A percentile compares a stretch with the other conserved stretches of the same genome.
These are phyloP conservation scores for Melangyna quadrimaculata DNA, from an alignment of 2,888 invertebrate species.

Conservation along the genomic window DNA sequence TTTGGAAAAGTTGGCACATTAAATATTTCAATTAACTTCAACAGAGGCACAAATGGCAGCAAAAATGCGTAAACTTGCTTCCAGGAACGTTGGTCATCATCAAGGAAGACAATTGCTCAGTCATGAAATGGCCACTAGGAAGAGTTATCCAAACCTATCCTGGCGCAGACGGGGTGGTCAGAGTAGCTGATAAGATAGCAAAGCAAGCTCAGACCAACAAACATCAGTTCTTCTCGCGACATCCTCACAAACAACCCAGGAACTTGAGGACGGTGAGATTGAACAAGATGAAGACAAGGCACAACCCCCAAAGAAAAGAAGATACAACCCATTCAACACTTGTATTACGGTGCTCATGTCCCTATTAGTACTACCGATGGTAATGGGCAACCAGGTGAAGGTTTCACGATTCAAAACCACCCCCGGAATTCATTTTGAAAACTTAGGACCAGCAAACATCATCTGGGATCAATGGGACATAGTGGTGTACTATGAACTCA, in stretches of 20 bases:
- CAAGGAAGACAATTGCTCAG: not conserved
- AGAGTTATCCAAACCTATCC: not conserved
- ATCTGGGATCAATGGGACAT: not conserved
- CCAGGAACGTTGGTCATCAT: not conserved
- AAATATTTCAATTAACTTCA: no score
- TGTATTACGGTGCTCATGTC: no score
- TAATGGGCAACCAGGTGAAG: not conserved
- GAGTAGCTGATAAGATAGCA: not conserved
- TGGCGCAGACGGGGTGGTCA: not conserved
- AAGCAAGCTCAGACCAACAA: no score
- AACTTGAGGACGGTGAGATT: no score
- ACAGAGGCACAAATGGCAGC: no score
- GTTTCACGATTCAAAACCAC: not conserved
- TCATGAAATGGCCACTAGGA: not conserved
- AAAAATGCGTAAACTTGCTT: no score
- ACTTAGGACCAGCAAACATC: no score
- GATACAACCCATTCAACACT: no score
- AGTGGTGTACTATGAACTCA: not conserved
- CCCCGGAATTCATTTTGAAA: not conserved
- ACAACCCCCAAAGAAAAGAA: not conserved
- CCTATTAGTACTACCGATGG: not conserved
- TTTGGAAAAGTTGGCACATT: no score
- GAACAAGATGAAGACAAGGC: not conserved
- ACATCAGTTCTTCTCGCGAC: no score
- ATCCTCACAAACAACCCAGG: no score